phyloP scores from a whole-genome alignment of 2,888 invertebrate genomes.

The Galeopsomyia nigrocyanea region DNA sequence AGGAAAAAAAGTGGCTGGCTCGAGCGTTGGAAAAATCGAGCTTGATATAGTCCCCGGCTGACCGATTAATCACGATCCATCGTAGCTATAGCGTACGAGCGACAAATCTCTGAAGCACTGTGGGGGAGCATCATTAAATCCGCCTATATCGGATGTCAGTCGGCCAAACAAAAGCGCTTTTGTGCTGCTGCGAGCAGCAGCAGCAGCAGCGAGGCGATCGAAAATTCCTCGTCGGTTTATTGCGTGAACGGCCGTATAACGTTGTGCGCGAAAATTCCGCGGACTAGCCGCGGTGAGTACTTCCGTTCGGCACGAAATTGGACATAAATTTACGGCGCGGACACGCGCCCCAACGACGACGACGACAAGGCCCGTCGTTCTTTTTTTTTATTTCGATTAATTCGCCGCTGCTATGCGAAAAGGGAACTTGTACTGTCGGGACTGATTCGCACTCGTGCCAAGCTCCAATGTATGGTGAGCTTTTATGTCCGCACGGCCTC shows the following conservation, averaged over 20 bases:
- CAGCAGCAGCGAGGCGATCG: conserved; percentile 9
- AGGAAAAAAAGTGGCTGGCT: conserved; percentile 21
- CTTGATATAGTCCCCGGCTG: conserved; percentile 34
- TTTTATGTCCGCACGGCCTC: too few species aligned
- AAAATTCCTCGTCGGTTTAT: conserved; percentile 42
- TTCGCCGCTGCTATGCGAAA: too few species aligned
- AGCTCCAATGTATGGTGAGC: too few species aligned
- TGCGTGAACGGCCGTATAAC: conserved; percentile 34
- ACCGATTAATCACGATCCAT: conserved; percentile 37
- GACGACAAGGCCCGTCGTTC: background rate
- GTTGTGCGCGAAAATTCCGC: conserved; percentile 57
- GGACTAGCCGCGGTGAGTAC: conserved; percentile 37
- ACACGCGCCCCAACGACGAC: background rate
- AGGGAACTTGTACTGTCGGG: too few species aligned
- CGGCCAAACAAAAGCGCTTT: conserved; percentile 33
- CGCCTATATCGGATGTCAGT: conserved; percentile 34
- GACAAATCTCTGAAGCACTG: conserved; percentile 27
- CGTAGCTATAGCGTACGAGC: background rate
- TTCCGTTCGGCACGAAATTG: conserved; percentile 58
- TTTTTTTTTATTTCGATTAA: background rate
- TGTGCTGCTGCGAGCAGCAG: conserved; percentile 9
- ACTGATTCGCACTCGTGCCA: too few species aligned
- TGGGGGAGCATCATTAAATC: conserved; percentile 46
- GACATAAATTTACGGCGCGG: conserved; percentile 58
- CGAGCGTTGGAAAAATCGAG: too few species aligned